Conservation (phyloP, 1,140 invertebrate genomes). For the Caenorhabditis inopinata region DNA sequence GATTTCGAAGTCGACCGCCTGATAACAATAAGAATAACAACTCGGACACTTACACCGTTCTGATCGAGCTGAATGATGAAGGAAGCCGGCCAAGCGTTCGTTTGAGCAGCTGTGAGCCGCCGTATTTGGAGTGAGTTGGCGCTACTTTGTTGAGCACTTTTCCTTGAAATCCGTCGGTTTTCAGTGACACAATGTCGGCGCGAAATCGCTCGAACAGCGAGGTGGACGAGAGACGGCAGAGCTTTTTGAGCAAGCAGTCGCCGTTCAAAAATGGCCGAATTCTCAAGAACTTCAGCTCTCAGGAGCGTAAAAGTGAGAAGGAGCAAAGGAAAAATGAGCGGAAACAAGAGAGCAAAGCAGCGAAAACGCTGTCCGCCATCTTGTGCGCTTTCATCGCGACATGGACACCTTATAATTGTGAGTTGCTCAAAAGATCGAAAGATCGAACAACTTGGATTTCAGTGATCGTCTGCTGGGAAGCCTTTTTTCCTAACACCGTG, state of each 20-base stretch:
- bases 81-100: constrained; percentile 41
- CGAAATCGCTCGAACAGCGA: constrained; percentile 36
- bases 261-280: constrained; percentile 42
- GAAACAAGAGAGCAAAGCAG: constrained; percentile 95
- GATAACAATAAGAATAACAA: constrained; percentile 1
- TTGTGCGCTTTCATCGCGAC: constrained; percentile 95
- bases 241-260: constrained; percentile 30
- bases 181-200: constrained; percentile 24
- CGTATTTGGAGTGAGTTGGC: constrained; percentile 23
- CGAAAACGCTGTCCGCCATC: constrained; percentile 95
- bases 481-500: constrained; percentile 71
- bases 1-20: constrained; percentile 20
- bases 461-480: constrained; percentile 68
- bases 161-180: background rate
- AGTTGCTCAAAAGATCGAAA: constrained; percentile 67
- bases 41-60: constrained; percentile 34
- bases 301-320: constrained; percentile 72
- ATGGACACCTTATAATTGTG: constrained; percentile 97
- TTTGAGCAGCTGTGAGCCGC: constrained; percentile 24
- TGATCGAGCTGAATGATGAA: constrained; percentile 46
- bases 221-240: constrained; percentile 13
- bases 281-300: constrained; percentile 67
- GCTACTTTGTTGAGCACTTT: background rate
- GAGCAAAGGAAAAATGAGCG: constrained; percentile 77
- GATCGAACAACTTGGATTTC: constrained; percentile 29